Evolutionary conservation across 2,113 vertebrate genomes (phyloP).

Genomic region (Gorilla gorilla): DNA sequence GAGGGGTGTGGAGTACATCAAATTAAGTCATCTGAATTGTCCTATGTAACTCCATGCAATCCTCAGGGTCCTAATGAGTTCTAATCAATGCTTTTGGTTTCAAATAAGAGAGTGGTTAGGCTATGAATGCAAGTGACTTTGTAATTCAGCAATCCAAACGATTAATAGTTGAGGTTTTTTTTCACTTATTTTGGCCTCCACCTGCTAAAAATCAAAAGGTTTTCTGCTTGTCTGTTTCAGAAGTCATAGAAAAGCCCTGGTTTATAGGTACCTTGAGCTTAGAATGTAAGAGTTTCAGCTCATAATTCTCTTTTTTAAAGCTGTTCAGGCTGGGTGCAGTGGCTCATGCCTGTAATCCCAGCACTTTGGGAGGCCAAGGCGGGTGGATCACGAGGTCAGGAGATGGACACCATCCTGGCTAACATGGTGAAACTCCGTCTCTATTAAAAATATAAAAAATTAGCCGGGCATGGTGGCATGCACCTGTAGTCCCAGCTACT

Average conservation of each 20-base stretch:
- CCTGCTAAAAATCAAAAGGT: neutral
- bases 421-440: no score
- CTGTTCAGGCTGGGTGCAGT: neutral
- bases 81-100: neutral
- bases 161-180: neutral
- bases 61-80: neutral
- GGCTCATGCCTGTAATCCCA: no score
- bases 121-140: neutral
- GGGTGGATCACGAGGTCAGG: no score
- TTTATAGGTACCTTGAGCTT: neutral
- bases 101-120: neutral
- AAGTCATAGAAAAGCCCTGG: neutral
- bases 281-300: neutral
- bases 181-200: neutral
- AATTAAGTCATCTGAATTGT: neutral
- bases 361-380: no score
- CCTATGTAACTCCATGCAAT: neutral
- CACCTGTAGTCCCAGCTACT: no score
- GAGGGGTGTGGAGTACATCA: neutral
- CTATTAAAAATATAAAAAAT: no score
- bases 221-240: neutral
- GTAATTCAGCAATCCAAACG: neutral
- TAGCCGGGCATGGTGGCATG: no score
- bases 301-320: slow-evolving; percentile 21
- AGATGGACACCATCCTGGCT: no score